Evolutionary conservation across 2,113 vertebrate species (phyloP).

Genomic region (Athene cunicularia): DNA sequence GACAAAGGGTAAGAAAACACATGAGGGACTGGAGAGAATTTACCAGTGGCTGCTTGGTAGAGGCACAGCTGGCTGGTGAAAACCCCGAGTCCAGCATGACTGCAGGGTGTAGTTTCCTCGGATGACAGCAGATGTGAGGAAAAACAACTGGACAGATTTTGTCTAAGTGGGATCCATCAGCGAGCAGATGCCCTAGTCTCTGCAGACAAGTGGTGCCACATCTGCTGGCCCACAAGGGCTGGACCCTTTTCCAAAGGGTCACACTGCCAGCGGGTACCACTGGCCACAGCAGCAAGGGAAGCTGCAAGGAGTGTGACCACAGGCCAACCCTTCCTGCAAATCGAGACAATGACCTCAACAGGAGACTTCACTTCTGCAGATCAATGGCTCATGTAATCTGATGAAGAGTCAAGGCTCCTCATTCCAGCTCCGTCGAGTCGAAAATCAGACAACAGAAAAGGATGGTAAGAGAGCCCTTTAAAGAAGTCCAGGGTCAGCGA

Average conservation of each 20-base stretch:
- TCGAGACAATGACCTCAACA: neutral
- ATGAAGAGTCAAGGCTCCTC: neutral
- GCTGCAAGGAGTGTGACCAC: neutral
- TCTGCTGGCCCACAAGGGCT: neutral
- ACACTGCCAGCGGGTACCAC: neutral
- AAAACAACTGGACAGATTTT: neutral
- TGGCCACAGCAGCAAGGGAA: neutral
- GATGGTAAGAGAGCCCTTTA: neutral
- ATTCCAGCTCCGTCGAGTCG: neutral
- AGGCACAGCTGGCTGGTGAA: neutral
- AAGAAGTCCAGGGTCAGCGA: neutral
- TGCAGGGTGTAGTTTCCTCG: neutral
- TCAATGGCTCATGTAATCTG: accelerated
- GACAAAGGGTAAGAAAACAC: neutral
- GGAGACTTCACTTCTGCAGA: neutral
- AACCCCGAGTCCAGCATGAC: neutral
- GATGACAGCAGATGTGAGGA: neutral
- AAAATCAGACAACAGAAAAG: neutral
- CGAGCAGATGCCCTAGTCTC: neutral
- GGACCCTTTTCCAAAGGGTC: neutral
- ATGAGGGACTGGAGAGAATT: neutral
- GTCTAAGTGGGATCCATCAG: neutral
- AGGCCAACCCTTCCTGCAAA: neutral
- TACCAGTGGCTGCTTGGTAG: neutral
- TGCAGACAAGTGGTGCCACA: neutral